A percentile compares a stretch with the other conserved stretches of the same genome.
Evolutionary conservation across 2,888 invertebrate genomes (phyloP).

Genomic region (Conus canariensis): DNA sequence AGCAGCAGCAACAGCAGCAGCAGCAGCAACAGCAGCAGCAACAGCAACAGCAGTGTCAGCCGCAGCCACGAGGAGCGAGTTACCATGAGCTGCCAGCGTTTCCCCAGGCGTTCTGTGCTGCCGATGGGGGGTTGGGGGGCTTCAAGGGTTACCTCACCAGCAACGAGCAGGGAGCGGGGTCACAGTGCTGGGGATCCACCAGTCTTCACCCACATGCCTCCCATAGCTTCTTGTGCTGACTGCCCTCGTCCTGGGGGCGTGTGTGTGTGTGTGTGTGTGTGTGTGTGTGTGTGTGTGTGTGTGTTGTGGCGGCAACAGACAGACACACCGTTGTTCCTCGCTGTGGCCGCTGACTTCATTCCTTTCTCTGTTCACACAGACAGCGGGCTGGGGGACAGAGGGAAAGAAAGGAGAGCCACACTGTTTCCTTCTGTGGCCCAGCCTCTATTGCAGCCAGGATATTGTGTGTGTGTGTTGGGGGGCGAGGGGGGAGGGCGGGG

Average conservation of each 20-base stretch:
- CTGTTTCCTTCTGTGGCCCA: neutral
- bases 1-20: conserved; percentile 36
- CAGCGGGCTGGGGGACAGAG: neutral
- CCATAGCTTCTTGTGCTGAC: conserved; percentile 3
- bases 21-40: neutral
- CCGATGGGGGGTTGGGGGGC: neutral
- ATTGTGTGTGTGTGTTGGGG: conserved; percentile 1
- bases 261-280: conserved; percentile 21
- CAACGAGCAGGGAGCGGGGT: neutral
- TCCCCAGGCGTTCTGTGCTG: conserved; percentile 18
- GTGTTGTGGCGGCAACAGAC: neutral
- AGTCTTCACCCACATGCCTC: conserved; percentile 4
- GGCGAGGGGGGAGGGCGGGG: neutral
- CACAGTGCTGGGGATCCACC: neutral
- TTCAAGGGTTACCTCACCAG: neutral
- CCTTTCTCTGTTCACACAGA: neutral
- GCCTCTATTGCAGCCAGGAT: neutral
- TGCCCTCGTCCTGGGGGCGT: neutral
- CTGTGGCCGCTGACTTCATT: too few relatives aligned
- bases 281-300: neutral
- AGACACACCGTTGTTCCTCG: neutral
- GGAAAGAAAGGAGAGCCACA: neutral
- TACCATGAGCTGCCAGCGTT: conserved; percentile 25
- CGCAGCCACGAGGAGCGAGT: too few relatives aligned
- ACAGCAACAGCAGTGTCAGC: neutral